Base-by-base conservation (phyloP, 2,797 vertebrate species). In the Danionella dracula region DNA sequence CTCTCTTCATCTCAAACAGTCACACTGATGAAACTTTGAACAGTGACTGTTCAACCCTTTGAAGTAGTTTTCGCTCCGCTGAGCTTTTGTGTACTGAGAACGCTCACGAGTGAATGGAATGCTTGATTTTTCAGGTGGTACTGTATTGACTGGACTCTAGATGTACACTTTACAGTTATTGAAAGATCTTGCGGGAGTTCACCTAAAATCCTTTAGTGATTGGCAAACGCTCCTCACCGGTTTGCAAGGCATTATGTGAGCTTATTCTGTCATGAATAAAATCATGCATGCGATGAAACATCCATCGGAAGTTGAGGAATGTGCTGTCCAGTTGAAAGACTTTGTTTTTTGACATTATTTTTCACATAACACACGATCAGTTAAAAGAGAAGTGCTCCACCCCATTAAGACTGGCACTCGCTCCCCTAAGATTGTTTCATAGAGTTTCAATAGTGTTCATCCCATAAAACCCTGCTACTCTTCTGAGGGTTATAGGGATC, bases 81-180 rank as follows among this genome's bases (percentile, higher is more conserved):
- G 48, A 69, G 83, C 62, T 66, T 66, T 84, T 82, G 80, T 81
- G 57, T 31, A 16, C 70, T 40, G 45, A 53, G 67, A 63, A 76
- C 67, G 50, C 67, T 78, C 60, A 32, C 74, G 75, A 81, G 82
- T 81, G 66, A 73, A 71, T 80, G 77, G 77, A 79, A 83, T 74
- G 76, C 66, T 34, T 65, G 78, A 48, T 66, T 75, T 83, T 85
- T 85, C 70, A 78, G 37, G 15, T 50, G 59, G 64, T 77, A n/a
- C n/a, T n/a, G n/a, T n/a, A 71, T 82, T 72, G 79, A 84, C 83
- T 77, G 62, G 53, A 78, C 56, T 32, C 64, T 70, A 68, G 34
- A 56, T 8, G 0, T 4, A 50, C 37, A 46, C 54, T 42, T 74
- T 62, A 20, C 49, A 57, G 59, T 55, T 15, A 1, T 31, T 37